A percentile compares a stretch with the other conserved stretches of the same genome.
Evolutionary conservation across 2,113 vertebrate species (phyloP).

Genomic region (Cebus imitator): DNA sequence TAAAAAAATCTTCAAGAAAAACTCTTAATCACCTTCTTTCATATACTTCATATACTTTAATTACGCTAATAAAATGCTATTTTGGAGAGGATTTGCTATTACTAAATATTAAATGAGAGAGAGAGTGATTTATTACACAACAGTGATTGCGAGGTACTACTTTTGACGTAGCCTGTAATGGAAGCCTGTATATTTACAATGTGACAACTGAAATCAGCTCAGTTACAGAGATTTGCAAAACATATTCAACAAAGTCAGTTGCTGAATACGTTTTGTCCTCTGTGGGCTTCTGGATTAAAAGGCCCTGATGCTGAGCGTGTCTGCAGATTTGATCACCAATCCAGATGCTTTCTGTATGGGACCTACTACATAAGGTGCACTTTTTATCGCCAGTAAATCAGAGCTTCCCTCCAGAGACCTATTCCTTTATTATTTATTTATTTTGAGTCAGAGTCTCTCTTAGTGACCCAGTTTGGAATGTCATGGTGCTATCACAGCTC

Average conservation of each 20-base stretch:
- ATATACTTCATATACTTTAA: not conserved
- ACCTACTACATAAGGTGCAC: not conserved
- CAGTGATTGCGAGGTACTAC: not conserved
- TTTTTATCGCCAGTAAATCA: not conserved
- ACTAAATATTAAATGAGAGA: not conserved
- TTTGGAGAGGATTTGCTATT: not conserved
- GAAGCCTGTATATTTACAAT: not conserved
- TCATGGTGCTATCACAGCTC: no score
- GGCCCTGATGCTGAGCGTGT: not conserved
- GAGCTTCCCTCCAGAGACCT: not conserved
- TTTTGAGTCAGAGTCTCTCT: no score
- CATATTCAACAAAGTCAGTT: not conserved
- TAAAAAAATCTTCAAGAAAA: not conserved
- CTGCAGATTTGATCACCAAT: not conserved
- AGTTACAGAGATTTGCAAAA: not conserved
- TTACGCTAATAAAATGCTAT: not conserved
- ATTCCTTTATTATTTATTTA: no score
- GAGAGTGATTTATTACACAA: not conserved
- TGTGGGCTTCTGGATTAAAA: not conserved
- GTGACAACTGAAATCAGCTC: not conserved
- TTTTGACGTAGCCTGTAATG: not conserved
- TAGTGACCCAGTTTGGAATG: no score
- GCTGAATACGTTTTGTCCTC: not conserved
- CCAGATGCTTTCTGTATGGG: not conserved
- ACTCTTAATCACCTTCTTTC: not conserved